A percentile compares a stretch with the other conserved stretches of the same genome.
These are phyloP conservation scores for Apostichopus leukothele DNA, from an alignment of 53 echinoderm and acorn worm species.

Conservation along the genomic window DNA sequence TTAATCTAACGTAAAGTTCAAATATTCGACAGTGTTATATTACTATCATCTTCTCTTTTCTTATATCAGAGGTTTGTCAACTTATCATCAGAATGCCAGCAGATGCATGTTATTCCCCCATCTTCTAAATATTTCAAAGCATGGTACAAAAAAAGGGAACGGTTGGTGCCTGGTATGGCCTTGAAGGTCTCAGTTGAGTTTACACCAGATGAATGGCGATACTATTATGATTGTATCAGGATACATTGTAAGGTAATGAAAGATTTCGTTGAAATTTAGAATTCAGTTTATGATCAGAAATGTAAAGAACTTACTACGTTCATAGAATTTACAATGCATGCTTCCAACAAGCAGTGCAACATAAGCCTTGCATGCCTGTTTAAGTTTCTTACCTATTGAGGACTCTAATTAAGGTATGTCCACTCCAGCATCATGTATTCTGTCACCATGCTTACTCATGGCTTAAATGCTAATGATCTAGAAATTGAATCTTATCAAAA, in stretches of 20 bases:
- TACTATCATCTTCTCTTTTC: neutral
- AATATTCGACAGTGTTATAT: too few relatives aligned
- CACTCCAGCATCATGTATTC: neutral
- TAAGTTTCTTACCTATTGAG: too few relatives aligned
- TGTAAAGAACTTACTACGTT: too few relatives aligned
- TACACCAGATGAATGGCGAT: constrained; percentile 92
- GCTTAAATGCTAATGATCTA: neutral
- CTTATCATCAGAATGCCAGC: constrained; percentile 88
- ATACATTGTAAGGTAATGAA: constrained; percentile 82
- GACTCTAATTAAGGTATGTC: too few relatives aligned
- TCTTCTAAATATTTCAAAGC: constrained; percentile 83
- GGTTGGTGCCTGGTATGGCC: constrained; percentile 88
- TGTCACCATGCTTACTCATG: neutral
- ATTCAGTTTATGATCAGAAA: too few relatives aligned
- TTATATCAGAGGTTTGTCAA: constrained; percentile 67
- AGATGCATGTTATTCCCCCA: constrained; percentile 95
- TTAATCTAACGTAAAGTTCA: too few relatives aligned
- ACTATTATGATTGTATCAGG: constrained; percentile 95
- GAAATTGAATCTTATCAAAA: too few relatives aligned
- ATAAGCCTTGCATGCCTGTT: too few relatives aligned
- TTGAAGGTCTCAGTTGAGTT: constrained; percentile 93
- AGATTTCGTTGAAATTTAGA: neutral
- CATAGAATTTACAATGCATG: neutral
- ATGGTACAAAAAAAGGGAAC: constrained; percentile 89
- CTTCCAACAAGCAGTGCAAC: too few relatives aligned